A percentile compares a stretch with the other conserved stretches of the same genome.
These are phyloP conservation scores for Ptychadena robeensis DNA, from an alignment of 2,797 vertebrate genomes.

Conservation along the genomic window DNA sequence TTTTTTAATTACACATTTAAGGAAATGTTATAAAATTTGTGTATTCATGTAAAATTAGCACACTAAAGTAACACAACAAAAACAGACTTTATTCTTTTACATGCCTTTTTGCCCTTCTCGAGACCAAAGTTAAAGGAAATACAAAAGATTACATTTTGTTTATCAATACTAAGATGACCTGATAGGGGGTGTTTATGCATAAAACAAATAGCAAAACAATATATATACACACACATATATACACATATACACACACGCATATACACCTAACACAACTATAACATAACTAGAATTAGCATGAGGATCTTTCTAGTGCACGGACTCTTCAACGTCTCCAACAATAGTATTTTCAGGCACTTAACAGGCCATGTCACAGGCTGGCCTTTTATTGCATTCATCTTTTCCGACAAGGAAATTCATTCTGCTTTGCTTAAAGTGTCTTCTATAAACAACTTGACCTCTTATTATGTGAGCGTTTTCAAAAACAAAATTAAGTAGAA, in stretches of 20 bases:
- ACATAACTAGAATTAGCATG: neutral
- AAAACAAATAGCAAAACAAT: too few species aligned
- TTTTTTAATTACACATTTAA: neutral
- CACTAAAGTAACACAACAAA: too few species aligned
- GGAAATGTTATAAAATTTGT: neutral
- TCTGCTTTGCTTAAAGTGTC: neutral
- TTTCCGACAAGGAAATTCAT: neutral
- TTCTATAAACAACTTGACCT: slow-evolving; percentile 13
- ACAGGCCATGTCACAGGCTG: neutral
- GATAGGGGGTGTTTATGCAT: too few species aligned
- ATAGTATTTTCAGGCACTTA: neutral
- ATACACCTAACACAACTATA: too few species aligned
- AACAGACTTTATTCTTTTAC: too few species aligned
- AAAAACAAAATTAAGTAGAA: neutral
- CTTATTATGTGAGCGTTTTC: neutral
- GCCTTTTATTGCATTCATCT: neutral
- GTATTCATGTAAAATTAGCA: too few species aligned
- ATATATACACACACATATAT: too few species aligned
- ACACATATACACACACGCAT: too few species aligned
- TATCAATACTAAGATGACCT: too few species aligned
- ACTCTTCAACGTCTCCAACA: neutral
- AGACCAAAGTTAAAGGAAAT: too few species aligned
- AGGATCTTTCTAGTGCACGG: neutral
- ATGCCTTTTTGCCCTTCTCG: too few species aligned
- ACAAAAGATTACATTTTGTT: too few species aligned